Evolutionary conservation across 2,113 vertebrate species (phyloP), one percentile per base, ranked within the genome.

Genomic region (Gila orcuttii): DNA sequence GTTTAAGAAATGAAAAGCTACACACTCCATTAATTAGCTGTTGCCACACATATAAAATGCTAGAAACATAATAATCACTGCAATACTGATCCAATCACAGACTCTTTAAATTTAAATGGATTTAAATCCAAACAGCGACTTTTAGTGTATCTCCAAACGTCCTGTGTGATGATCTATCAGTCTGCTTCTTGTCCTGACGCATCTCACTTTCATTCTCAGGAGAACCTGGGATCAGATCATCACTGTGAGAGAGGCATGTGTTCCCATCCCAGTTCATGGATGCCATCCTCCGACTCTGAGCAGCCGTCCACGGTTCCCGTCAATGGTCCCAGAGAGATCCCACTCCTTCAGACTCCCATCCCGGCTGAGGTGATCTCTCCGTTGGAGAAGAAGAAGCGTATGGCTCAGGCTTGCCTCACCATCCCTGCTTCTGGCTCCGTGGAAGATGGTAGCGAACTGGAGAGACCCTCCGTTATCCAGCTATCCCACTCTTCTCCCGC

Each of bases 301-400:
- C 81, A 88, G 31, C 86, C 91, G 74, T 11, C 90, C 6, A 17
- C 89, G 8, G 74, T 88, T 76, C 93, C 91, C 1, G 4, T 93
- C 88, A 94, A 93, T 39, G 91, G 84, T 90, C 94, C 84, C 47
- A 82, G 85, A 55, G 86, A 88, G 21, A 83, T 85, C 28, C 36
- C 45, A n/a, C 78, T 76, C 15, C 36, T 85, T 76, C 82, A 83
- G 52, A 92, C 64, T 91, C 94, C 12, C 92, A 93, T 74, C 73
- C 78, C 82, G 0, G 11, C 85, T 7, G 95, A 95, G 87, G 95
- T 97, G 89, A 97, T 98, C 92, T 99, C 97, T 1, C 97, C 97
- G 0, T 91, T 99, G 91, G 97, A 97, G 92, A 98, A 98, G 83
- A 99, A 99, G 89, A 98, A 99, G 89, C 94, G 97, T 25, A 85